These are phyloP conservation scores for Epizoanthus stellaris DNA, from an alignment of 92 coral and sea anemone genomes.

Conservation along the genomic window DNA sequence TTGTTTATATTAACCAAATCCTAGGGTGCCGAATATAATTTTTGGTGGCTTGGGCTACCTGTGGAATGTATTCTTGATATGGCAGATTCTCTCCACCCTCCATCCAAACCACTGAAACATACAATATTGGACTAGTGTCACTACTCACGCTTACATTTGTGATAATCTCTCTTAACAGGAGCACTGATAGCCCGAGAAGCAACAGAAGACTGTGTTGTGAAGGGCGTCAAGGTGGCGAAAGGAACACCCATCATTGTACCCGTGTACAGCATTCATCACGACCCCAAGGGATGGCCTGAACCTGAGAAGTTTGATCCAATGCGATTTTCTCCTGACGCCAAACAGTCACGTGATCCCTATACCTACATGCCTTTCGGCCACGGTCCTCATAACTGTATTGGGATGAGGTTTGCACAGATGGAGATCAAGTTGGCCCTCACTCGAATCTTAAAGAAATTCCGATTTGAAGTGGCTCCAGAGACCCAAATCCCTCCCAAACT, in stretches of 20 bases:
- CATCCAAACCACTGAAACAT: too few species aligned
- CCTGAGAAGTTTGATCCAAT: too few species aligned
- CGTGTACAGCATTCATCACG: conserved; percentile 30
- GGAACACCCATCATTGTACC: conserved; percentile 35
- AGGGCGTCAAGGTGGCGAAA: conserved; percentile 17
- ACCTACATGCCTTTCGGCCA: background rate
- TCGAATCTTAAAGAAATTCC: too few species aligned
- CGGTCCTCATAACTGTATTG: conserved; percentile 33
- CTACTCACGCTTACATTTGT: background rate
- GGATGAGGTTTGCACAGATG: too few species aligned
- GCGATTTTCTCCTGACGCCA: background rate
- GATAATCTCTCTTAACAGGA: background rate
- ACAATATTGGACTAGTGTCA: background rate
- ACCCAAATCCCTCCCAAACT: too few species aligned
- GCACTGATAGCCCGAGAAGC: conserved; percentile 20
- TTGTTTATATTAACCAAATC: too few species aligned
- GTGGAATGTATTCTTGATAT: too few species aligned
- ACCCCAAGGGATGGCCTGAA: background rate
- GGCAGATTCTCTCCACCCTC: too few species aligned
- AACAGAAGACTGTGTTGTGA: conserved; percentile 27
- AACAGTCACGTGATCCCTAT: conserved; percentile 33
- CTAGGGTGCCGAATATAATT: too few species aligned
- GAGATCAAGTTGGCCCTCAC: background rate
- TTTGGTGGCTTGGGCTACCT: background rate
- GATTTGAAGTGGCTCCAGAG: too few species aligned